Conservation (phyloP, 2,888 invertebrate species). For the Phania funesta region DNA sequence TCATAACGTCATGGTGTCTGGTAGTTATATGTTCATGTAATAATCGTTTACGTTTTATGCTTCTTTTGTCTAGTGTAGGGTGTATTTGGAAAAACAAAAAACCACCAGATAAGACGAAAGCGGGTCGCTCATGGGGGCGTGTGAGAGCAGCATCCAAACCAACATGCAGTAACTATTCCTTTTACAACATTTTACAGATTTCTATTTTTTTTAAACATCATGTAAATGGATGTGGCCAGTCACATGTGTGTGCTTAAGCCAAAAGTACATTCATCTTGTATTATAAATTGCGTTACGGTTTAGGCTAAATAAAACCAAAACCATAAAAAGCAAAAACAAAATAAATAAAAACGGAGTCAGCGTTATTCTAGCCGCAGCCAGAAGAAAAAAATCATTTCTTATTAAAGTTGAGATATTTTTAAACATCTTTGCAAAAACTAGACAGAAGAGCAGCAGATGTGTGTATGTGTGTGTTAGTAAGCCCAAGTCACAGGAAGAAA, state of each 20-base stretch:
- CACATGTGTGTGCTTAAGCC: not conserved
- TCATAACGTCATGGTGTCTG: too few relatives aligned
- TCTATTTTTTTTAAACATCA: not conserved
- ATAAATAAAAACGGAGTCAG: slow-evolving; percentile 53
- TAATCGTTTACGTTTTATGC: not conserved
- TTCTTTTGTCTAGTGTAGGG: not conserved
- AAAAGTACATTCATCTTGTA: slow-evolving; percentile 54
- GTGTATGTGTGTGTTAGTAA: not conserved
- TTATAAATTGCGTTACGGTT: slow-evolving; percentile 66
- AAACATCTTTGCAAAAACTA: not conserved
- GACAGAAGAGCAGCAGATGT: not conserved
- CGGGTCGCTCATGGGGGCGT: slow-evolving; percentile 67
- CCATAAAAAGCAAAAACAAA: not conserved
- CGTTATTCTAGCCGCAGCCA: slow-evolving; percentile 48
- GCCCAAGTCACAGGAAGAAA: not conserved
- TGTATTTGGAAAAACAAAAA: slow-evolving; percentile 1
- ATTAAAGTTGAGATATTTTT: slow-evolving; percentile 38
- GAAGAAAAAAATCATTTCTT: slow-evolving; percentile 52
- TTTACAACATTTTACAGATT: slow-evolving; percentile 48
- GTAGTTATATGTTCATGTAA: too few relatives aligned
- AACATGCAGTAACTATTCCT: slow-evolving; percentile 45
- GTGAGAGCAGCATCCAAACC: slow-evolving; percentile 50
- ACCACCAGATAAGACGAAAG: slow-evolving; percentile 63
- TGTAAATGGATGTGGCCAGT: not conserved
- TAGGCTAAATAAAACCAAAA: slow-evolving; percentile 36